Conservation (phyloP, 2,888 invertebrate species). For the Spatulosminthurus flaviceps region DNA sequence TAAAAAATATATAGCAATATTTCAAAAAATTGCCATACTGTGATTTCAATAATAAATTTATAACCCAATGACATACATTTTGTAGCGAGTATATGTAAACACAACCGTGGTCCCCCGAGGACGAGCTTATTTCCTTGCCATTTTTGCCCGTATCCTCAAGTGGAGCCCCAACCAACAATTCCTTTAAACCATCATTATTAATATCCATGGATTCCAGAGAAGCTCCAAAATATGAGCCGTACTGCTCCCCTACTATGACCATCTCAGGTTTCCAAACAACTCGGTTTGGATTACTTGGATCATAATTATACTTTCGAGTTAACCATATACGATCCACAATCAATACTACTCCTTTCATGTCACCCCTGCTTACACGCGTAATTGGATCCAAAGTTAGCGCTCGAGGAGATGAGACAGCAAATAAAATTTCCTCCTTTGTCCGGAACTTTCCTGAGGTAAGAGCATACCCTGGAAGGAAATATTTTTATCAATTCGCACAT, state of each 20-base stretch:
- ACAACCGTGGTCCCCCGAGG: conserved; percentile 38
- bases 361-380: background rate
- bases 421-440: conserved; percentile 49
- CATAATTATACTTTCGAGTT: no score
- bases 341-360: no score
- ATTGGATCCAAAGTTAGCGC: background rate
- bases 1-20: no score
- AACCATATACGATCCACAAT: no score
- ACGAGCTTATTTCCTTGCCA: no score
- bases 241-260: conserved; percentile 34
- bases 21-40: no score
- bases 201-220: conserved; percentile 73
- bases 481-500: no score
- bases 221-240: conserved; percentile 72
- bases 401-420: conserved; percentile 69
- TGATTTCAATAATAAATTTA: no score
- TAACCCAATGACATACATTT: no score
- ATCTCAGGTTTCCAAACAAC: background rate
- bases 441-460: conserved; percentile 62
- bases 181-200: conserved; percentile 72
- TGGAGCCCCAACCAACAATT: conserved; percentile 75
- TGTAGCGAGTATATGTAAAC: conserved; percentile 42
- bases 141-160: conserved; percentile 9
- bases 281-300: no score
- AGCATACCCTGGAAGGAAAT: conserved; percentile 58